phyloP scores from a whole-genome alignment of 2,113 vertebrate species.

The Telmatochromis brichardi region DNA sequence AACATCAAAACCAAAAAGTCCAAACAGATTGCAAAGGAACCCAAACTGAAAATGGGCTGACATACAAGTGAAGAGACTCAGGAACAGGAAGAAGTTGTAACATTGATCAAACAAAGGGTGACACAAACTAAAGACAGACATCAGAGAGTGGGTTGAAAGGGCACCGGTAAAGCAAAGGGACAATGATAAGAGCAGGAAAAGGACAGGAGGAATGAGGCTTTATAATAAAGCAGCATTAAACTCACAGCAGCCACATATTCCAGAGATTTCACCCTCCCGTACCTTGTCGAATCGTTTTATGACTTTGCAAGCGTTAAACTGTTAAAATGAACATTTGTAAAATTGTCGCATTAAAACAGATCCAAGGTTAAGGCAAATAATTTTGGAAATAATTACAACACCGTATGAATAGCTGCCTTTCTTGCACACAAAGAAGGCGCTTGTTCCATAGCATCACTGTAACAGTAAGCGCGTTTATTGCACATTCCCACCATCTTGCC shows the following conservation, averaged over 20 bases:
- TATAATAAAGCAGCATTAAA: not conserved
- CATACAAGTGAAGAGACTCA: not conserved
- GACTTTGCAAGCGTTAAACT: slow-evolving; percentile 1
- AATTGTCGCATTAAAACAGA: not conserved
- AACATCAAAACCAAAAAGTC: not conserved
- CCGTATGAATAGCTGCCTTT: not conserved
- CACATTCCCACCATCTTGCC: not conserved
- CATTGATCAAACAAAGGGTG: not conserved
- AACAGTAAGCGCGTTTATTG: slow-evolving; percentile 5
- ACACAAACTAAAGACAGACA: not conserved
- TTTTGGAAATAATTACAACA: slow-evolving; percentile 32
- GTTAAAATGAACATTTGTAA: not conserved
- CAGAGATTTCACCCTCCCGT: not conserved
- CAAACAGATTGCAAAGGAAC: not conserved
- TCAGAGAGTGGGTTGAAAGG: not conserved
- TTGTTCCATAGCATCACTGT: slow-evolving; percentile 25
- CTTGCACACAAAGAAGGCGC: not conserved
- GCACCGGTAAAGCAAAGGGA: not conserved
- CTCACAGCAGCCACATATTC: not conserved
- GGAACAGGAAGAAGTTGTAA: not conserved
- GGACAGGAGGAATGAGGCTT: not conserved
- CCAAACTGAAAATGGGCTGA: not conserved
- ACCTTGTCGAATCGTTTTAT: not conserved
- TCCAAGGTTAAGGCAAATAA: not conserved
- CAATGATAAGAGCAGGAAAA: not conserved